phyloP scores from a whole-genome alignment of 2,113 vertebrate species.

The Psammodynastes pulverulentus region DNA sequence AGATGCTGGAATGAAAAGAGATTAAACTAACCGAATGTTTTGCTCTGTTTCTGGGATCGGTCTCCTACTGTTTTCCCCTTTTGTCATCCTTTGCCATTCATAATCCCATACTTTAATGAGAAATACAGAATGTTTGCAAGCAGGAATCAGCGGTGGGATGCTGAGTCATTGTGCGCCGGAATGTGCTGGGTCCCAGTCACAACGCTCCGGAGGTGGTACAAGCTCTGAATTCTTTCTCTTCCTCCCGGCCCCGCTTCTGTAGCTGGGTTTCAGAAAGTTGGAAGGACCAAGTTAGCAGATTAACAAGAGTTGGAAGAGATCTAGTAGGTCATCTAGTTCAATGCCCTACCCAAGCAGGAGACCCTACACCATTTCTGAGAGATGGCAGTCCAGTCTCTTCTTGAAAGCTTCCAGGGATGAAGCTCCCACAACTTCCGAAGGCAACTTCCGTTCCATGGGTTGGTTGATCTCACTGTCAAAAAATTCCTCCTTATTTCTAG shows the following conservation, averaged over 20 bases:
- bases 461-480: too few relatives aligned
- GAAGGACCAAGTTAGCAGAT: background rate
- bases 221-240: background rate
- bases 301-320: too few relatives aligned
- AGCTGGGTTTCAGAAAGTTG: background rate
- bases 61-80: constrained; percentile 47
- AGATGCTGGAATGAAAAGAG: constrained; percentile 30
- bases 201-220: rapidly evolving
- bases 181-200: background rate
- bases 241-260: rapidly evolving
- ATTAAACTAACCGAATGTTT: constrained; percentile 35
- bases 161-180: background rate
- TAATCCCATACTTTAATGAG: constrained; percentile 30
- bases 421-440: too few relatives aligned
- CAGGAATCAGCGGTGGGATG: constrained; percentile 30
- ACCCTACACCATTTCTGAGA: too few relatives aligned
- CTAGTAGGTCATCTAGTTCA: too few relatives aligned
- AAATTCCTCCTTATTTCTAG: too few relatives aligned
- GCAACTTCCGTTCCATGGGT: too few relatives aligned
- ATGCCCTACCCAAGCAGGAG: too few relatives aligned
- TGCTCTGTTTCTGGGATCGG: constrained; percentile 38
- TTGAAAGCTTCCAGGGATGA: too few relatives aligned
- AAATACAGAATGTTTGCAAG: constrained; percentile 44
- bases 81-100: constrained; percentile 48
- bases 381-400: too few relatives aligned